These are phyloP conservation scores for Oncorhynchus mykiss DNA, from an alignment of 2,113 vertebrate genomes.

Conservation along the genomic window DNA sequence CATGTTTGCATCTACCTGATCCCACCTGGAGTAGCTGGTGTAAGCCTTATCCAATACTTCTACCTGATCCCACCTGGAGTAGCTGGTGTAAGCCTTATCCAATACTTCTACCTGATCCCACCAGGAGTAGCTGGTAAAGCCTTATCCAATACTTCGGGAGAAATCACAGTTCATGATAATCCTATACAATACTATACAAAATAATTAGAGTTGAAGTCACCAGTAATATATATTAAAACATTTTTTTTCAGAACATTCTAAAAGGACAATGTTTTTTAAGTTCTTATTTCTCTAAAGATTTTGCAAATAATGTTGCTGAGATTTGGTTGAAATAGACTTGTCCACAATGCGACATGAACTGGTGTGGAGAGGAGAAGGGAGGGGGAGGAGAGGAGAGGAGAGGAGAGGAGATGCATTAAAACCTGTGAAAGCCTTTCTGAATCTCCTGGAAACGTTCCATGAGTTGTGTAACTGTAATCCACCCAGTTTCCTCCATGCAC, in stretches of 20 bases:
- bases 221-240: neutral
- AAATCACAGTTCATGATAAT: neutral
- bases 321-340: slow-evolving; percentile 9
- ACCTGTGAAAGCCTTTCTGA: slow-evolving; percentile 21
- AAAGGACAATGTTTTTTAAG: slow-evolving; percentile 12
- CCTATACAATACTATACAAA: too few species aligned
- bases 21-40: too few species aligned
- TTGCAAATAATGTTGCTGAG: slow-evolving; percentile 18
- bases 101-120: too few species aligned
- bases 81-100: too few species aligned
- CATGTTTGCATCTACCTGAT: too few species aligned
- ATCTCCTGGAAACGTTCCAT: neutral
- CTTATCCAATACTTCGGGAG: neutral
- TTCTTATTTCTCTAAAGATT: slow-evolving; percentile 28
- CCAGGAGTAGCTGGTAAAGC: too few species aligned
- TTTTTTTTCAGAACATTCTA: neutral
- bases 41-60: too few species aligned
- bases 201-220: neutral
- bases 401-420: slow-evolving; percentile 17
- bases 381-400: too few species aligned
- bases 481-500: neutral
- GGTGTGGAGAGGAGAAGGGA: too few species aligned
- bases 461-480: neutral
- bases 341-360: neutral
- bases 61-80: too few species aligned